Conservation (phyloP, 1,140 invertebrate species). For the Solen grandis region DNA sequence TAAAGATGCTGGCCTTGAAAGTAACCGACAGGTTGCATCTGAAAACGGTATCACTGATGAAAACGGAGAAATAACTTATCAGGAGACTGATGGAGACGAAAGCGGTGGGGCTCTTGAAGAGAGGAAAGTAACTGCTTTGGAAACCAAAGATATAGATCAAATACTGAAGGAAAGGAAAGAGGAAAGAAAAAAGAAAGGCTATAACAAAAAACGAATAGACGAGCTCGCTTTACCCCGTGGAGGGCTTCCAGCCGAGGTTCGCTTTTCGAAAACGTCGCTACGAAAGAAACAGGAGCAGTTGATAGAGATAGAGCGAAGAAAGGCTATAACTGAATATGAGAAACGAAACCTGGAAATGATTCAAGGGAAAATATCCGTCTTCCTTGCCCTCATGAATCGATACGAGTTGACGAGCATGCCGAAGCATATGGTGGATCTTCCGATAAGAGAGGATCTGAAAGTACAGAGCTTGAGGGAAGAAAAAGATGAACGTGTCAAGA, state of each 20-base stretch:
- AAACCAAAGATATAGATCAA: neutral
- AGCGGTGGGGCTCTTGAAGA: too few species aligned
- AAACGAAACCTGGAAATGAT: conserved; percentile 24
- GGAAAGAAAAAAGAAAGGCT: conserved; percentile 29
- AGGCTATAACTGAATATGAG: conserved; percentile 30
- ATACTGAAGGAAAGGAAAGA: neutral
- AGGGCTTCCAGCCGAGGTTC: conserved; percentile 36
- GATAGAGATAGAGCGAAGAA: conserved; percentile 17
- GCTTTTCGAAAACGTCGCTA: conserved; percentile 42
- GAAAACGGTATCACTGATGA: neutral
- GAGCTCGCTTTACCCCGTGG: conserved; percentile 21
- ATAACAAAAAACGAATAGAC: conserved; percentile 21
- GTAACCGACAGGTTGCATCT: too few species aligned
- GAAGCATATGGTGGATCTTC: conserved; percentile 4
- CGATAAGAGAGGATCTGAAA: neutral
- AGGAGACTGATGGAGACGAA: neutral
- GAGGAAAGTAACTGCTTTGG: too few species aligned
- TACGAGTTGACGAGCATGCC: conserved; percentile 20
- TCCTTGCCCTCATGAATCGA: conserved; percentile 30
- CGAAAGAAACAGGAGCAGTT: conserved; percentile 29
- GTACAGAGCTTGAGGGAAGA: neutral
- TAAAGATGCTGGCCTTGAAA: neutral
- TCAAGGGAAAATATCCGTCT: conserved; percentile 43
- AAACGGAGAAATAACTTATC: too few species aligned
- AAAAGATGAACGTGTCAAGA: neutral